phyloP scores from a whole-genome alignment of 2,888 invertebrate species.

The Apodemia zela region DNA sequence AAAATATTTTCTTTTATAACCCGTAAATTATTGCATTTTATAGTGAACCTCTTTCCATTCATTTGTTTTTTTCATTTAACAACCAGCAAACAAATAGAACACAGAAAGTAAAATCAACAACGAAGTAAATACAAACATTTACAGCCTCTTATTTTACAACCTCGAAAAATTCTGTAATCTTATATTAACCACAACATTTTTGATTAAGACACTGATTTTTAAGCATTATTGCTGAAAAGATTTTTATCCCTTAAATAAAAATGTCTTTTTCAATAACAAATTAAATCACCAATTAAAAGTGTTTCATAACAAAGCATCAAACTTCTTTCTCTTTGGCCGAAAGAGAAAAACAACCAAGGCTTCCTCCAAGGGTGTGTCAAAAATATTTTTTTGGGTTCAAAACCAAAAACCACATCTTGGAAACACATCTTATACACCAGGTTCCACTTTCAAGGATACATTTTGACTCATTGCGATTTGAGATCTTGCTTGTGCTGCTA shows the following conservation, averaged over 20 bases:
- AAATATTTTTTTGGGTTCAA: background rate
- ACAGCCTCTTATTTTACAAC: conserved; percentile 68
- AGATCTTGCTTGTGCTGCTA: conserved; percentile 27
- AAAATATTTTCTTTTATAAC: background rate
- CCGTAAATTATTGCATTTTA: background rate
- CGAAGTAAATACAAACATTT: conserved; percentile 45
- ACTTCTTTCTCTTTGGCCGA: background rate
- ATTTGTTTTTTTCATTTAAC: background rate
- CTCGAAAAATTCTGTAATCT: conserved; percentile 49
- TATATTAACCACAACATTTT: conserved; percentile 62
- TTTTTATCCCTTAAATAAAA: conserved; percentile 8
- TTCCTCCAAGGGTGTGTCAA: background rate
- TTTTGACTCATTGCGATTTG: conserved; percentile 37
- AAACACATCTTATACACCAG: conserved; percentile 21
- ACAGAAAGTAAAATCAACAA: conserved; percentile 36
- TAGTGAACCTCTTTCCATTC: background rate
- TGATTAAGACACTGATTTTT: conserved; percentile 58
- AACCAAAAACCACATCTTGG: background rate
- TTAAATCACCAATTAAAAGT: conserved; percentile 18
- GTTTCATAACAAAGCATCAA: conserved; percentile 2
- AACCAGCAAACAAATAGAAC: background rate
- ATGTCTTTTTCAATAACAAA: conserved; percentile 12
- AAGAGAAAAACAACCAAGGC: background rate
- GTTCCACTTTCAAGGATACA: conserved; percentile 45
- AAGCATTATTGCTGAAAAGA: conserved; percentile 49